Percentiles rank a stretch among this genome's conserved stretches.
These are phyloP conservation scores for Lutjanus argentimaculatus DNA, from an alignment of 2,797 vertebrate species.

Conservation along the genomic window DNA sequence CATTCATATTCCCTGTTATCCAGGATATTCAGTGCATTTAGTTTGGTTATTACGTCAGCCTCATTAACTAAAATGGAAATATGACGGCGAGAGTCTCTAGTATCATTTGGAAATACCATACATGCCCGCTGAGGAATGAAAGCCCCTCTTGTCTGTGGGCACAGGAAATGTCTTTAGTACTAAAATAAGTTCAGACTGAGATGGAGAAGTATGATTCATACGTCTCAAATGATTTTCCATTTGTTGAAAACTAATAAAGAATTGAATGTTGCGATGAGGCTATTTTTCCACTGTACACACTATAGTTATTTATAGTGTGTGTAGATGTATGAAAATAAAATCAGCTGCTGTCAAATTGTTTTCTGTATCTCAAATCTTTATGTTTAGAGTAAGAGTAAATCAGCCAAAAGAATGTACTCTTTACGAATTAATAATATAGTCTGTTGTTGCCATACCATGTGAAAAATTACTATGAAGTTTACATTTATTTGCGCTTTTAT, in stretches of 20 bases:
- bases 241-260: conserved; percentile 20
- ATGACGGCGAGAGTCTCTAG: conserved; percentile 28
- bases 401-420: background rate
- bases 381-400: no score
- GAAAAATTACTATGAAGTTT: background rate
- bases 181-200: conserved; percentile 43
- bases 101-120: conserved; percentile 57
- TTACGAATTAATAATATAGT: no score
- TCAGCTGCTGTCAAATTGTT: background rate
- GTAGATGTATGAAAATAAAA: background rate
- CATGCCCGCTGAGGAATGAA: conserved; percentile 58
- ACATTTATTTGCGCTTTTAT: background rate
- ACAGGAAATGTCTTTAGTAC: conserved; percentile 59
- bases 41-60: conserved; percentile 39
- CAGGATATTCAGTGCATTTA: conserved; percentile 19
- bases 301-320: background rate
- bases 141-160: conserved; percentile 52
- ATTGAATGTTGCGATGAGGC: background rate
- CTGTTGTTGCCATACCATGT: no score
- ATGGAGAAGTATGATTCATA: conserved; percentile 51
- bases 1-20: conserved; percentile 20
- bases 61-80: conserved; percentile 49
- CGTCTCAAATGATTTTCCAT: conserved; percentile 40
- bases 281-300: conserved; percentile 27
- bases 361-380: background rate